Conservation (phyloP, 2,113 vertebrate species). For the Todiramphus chloris region DNA sequence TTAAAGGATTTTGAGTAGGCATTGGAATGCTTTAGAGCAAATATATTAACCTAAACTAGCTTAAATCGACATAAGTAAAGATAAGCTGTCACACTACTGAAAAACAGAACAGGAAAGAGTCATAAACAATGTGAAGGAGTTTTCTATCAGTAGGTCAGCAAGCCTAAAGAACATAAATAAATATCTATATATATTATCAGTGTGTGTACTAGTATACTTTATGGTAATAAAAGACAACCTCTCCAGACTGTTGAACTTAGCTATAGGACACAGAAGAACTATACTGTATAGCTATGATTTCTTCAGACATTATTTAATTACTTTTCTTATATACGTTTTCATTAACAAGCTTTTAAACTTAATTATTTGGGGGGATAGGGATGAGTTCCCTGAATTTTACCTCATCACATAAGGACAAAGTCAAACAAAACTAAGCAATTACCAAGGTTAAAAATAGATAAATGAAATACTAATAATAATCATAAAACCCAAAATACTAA, state of each 20-base stretch:
- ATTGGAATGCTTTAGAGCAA: not conserved
- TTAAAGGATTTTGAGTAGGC: conserved; percentile 6
- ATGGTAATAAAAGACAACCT: not conserved
- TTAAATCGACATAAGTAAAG: not conserved
- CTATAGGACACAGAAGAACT: not conserved
- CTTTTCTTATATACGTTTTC: not conserved
- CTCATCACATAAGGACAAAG: not conserved
- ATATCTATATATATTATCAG: not conserved
- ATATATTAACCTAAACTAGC: not conserved
- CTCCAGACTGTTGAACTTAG: not conserved
- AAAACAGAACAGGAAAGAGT: not conserved
- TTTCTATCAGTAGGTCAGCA: not conserved
- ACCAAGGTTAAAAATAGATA: not conserved
- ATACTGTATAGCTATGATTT: not conserved
- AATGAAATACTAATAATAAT: not conserved
- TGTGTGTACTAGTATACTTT: not conserved
- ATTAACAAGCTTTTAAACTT: not conserved
- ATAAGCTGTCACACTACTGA: not conserved
- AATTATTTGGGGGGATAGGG: not conserved
- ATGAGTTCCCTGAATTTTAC: not conserved
- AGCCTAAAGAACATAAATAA: not conserved
- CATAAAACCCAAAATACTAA: not conserved
- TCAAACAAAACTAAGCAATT: not conserved
- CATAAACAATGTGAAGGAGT: not conserved
- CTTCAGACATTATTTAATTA: not conserved